Evolutionary conservation across 2,797 vertebrate species (phyloP).

Genomic region (Pipistrellus nathusii): DNA sequence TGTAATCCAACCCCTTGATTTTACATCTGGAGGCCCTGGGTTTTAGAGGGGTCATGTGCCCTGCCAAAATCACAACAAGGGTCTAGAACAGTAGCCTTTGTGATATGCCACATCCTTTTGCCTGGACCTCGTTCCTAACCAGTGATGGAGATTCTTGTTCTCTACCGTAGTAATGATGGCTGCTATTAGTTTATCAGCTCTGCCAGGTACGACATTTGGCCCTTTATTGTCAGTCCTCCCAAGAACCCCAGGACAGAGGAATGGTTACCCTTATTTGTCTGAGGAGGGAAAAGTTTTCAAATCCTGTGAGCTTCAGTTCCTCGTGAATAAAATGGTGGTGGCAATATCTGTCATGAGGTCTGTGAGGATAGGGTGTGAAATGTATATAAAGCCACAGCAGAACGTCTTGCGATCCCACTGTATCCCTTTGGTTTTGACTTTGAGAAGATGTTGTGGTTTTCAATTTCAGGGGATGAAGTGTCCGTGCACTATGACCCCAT

Average conservation of each 20-base stretch:
- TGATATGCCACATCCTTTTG: background rate
- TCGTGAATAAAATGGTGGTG: background rate
- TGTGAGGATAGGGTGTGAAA: background rate
- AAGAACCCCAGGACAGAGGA: background rate
- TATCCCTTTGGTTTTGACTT: background rate
- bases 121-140: background rate
- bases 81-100: background rate
- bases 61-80: background rate
- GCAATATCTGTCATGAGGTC: background rate
- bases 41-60: background rate
- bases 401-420: background rate
- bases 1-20: background rate
- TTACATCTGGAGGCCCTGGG: background rate
- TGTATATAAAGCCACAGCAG: background rate
- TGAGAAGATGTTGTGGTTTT: constrained; percentile 11
- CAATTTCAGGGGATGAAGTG: constrained; percentile 94
- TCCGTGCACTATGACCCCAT: constrained; percentile 98
- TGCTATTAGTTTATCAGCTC: background rate
- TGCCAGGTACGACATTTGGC: background rate
- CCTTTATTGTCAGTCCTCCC: background rate
- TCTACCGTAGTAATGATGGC: background rate
- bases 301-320: no score
- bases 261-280: background rate
- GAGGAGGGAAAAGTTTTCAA: background rate
- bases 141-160: background rate